Conservation (phyloP, 2,888 invertebrate genomes). For the Mesorhabditis belari region DNA sequence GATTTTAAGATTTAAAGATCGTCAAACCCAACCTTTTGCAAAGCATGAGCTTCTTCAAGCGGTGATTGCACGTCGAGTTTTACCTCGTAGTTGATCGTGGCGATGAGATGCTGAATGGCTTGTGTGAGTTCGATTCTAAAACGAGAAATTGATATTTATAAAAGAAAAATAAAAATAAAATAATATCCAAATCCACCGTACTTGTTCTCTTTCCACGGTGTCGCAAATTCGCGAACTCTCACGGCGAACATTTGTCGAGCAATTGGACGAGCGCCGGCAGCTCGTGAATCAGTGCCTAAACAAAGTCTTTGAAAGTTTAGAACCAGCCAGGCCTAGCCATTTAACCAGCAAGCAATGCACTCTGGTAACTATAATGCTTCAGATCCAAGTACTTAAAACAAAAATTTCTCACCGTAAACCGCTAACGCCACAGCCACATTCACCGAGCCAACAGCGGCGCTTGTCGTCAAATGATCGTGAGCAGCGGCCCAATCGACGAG, state of each 20-base stretch:
- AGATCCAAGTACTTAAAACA: too few species aligned
- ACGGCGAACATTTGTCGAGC: conserved; percentile 21
- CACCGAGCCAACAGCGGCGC: conserved; percentile 1
- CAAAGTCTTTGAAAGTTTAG: not conserved
- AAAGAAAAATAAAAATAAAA: not conserved
- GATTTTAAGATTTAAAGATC: not conserved
- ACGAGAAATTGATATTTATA: not conserved
- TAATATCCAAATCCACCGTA: not conserved
- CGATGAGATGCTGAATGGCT: conserved; percentile 2
- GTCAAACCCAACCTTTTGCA: too few species aligned
- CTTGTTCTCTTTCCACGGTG: conserved; percentile 23
- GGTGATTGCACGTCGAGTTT: not conserved
- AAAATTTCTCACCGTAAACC: conserved; percentile 23
- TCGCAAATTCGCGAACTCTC: conserved; percentile 16
- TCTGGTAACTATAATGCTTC: too few species aligned
- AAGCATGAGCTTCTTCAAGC: not conserved
- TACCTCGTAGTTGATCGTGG: not conserved
- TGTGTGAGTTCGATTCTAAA: conserved; percentile 1
- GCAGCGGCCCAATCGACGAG: conserved; percentile 84
- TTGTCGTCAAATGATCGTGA: conserved; percentile 15
- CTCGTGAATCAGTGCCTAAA: conserved; percentile 11
- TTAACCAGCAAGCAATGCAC: too few species aligned
- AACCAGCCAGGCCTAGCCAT: too few species aligned
- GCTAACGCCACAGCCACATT: conserved; percentile 19
- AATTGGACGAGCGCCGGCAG: not conserved